Percentiles rank a stretch among this genome's conserved stretches.
Conservation (phyloP, 2,113 vertebrate genomes). For the Proteles cristata region DNA sequence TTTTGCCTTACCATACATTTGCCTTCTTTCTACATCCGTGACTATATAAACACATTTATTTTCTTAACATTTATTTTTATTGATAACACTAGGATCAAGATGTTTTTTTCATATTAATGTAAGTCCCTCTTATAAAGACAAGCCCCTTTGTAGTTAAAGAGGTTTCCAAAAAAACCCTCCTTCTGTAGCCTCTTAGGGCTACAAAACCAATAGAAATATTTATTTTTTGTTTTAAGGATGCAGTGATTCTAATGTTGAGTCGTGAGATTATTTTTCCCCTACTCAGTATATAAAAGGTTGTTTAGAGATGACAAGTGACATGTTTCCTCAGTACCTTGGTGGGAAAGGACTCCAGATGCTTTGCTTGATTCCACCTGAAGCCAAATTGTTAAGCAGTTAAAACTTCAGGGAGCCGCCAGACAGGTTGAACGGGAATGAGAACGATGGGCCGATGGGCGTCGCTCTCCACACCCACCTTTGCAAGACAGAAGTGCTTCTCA, state of each 20-base stretch:
- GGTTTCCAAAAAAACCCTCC: neutral
- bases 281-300: neutral
- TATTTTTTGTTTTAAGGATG: constrained; percentile 53
- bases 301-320: neutral
- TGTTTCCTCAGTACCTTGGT: neutral
- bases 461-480: constrained; percentile 79
- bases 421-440: constrained; percentile 79
- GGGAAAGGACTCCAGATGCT: constrained; percentile 48
- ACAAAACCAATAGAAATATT: constrained; percentile 8
- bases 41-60: neutral
- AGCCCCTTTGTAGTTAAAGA: neutral
- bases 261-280: neutral
- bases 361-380: constrained; percentile 67
- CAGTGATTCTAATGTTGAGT: constrained; percentile 13
- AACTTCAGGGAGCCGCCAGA: constrained; percentile 69
- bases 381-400: constrained; percentile 79
- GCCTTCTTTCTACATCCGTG: neutral
- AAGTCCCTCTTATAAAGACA: neutral
- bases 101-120: neutral
- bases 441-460: constrained; percentile 14
- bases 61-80: constrained; percentile 39
- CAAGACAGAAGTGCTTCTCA: constrained; percentile 72
- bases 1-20: neutral
- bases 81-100: neutral
- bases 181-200: neutral